Conservation (phyloP, 2,113 vertebrate genomes). For the Martes martes region DNA sequence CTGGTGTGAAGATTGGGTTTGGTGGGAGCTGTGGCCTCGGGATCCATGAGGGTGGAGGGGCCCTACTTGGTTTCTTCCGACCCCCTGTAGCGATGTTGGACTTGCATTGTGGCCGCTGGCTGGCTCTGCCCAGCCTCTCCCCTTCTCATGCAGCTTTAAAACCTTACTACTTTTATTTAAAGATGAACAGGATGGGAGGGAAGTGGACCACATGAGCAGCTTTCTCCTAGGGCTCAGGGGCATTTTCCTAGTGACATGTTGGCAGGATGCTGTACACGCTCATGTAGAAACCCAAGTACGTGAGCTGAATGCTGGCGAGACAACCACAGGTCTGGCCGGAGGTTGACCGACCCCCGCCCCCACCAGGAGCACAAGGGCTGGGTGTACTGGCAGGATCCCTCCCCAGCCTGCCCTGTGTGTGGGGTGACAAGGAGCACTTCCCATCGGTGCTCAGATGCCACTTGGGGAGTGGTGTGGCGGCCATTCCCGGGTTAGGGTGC, state of each 20-base stretch:
- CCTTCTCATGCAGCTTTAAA: conserved; percentile 55
- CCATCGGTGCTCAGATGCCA: neutral
- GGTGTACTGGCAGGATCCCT: neutral
- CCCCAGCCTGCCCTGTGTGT: neutral
- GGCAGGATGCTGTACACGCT: no score
- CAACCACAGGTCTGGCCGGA: neutral
- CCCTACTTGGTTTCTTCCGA: neutral
- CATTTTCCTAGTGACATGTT: neutral
- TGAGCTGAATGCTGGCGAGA: neutral
- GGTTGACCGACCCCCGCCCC: neutral
- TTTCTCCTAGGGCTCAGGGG: neutral
- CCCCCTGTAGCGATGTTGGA: neutral
- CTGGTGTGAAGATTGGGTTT: neutral
- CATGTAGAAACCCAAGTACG: neutral
- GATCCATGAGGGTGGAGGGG: neutral
- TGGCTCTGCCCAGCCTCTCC: neutral
- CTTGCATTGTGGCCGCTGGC: neutral
- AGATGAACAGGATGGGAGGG: neutral
- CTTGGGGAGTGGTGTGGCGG: neutral
- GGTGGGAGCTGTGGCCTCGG: fast-evolving
- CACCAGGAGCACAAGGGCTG: neutral
- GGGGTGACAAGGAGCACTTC: neutral
- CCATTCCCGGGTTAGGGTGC: neutral
- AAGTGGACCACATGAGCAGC: fast-evolving
- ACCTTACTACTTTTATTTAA: conserved; percentile 35